Conservation (phyloP, 1,140 invertebrate species). For the Nixonia krombeini region DNA sequence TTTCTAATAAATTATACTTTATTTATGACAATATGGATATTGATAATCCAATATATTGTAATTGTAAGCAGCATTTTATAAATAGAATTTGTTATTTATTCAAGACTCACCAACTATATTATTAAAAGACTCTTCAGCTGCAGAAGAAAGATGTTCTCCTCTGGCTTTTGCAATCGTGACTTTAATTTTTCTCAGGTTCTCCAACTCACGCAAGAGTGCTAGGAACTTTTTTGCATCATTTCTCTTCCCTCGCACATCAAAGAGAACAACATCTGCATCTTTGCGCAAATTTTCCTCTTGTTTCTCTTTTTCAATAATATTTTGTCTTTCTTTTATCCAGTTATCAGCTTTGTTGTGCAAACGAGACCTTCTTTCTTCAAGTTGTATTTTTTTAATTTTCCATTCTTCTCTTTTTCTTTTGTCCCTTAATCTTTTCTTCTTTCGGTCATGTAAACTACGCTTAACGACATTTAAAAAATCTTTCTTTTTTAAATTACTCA, state of each 20-base stretch:
- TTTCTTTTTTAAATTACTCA: conserved; percentile 64
- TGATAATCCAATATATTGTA: too few relatives aligned
- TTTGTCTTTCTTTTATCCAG: conserved; percentile 75
- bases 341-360: conserved; percentile 73
- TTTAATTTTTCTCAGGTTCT: conserved; percentile 76
- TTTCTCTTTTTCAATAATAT: conserved; percentile 76
- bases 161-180: conserved; percentile 74
- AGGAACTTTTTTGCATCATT: conserved; percentile 78
- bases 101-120: conserved; percentile 59
- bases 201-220: conserved; percentile 74
- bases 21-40: too few relatives aligned
- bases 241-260: conserved; percentile 79
- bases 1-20: too few relatives aligned
- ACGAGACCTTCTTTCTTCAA: conserved; percentile 61
- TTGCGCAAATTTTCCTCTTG: conserved; percentile 77
- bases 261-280: conserved; percentile 79
- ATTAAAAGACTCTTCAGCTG: conserved; percentile 64
- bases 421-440: conserved; percentile 73
- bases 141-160: conserved; percentile 72
- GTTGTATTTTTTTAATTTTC: conserved; percentile 64
- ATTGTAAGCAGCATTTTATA: background rate
- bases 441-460: conserved; percentile 70
- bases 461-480: conserved; percentile 67
- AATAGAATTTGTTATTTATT: conserved; percentile 1
- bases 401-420: conserved; percentile 68